phyloP scores from a whole-genome alignment of 2,797 vertebrate species.

The Selene dorsalis region DNA sequence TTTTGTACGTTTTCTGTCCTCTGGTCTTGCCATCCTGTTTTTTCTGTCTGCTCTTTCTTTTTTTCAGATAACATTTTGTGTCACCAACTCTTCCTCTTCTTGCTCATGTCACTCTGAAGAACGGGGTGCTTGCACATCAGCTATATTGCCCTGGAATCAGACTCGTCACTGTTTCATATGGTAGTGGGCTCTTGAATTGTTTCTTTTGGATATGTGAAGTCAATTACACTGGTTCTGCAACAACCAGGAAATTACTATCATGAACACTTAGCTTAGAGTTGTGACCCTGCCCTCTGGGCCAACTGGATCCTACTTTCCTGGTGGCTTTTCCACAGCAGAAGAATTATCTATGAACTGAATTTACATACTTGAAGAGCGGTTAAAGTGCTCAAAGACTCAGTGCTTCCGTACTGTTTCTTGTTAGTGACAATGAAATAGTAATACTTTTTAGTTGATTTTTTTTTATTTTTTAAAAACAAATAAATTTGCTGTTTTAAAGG shows the following conservation, averaged over 20 bases:
- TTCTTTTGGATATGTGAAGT: slow-evolving; percentile 67
- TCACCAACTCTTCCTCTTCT: slow-evolving; percentile 66
- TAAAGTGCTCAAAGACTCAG: slow-evolving; percentile 94
- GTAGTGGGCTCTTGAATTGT: slow-evolving; percentile 60
- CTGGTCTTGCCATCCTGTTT: slow-evolving; percentile 40
- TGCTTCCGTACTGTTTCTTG: slow-evolving; percentile 98
- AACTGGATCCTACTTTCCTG: slow-evolving; percentile 57
- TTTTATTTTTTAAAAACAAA: slow-evolving; percentile 84
- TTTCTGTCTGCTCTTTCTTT: slow-evolving; percentile 38
- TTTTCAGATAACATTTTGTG: slow-evolving; percentile 58
- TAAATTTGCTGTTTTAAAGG: slow-evolving; percentile 90
- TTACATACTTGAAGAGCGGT: slow-evolving; percentile 98
- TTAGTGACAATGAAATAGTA: slow-evolving; percentile 89
- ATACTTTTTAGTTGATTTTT: slow-evolving; percentile 89
- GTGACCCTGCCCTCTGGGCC: slow-evolving; percentile 45
- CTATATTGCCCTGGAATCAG: slow-evolving; percentile 70
- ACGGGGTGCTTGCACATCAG: slow-evolving; percentile 67
- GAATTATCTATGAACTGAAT: slow-evolving; percentile 82
- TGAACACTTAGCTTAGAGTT: slow-evolving; percentile 69
- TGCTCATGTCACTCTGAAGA: slow-evolving; percentile 62
- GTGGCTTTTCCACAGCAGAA: slow-evolving; percentile 68
- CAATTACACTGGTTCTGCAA: slow-evolving; percentile 78
- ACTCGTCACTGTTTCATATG: slow-evolving; percentile 73
- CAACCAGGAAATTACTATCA: slow-evolving; percentile 85
- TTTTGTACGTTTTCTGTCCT: slow-evolving; percentile 50